Percentiles rank a stretch among this genome's conserved stretches.
Evolutionary conservation across 2,113 vertebrate genomes (phyloP).

Genomic region (Chrysochloris asiatica): DNA sequence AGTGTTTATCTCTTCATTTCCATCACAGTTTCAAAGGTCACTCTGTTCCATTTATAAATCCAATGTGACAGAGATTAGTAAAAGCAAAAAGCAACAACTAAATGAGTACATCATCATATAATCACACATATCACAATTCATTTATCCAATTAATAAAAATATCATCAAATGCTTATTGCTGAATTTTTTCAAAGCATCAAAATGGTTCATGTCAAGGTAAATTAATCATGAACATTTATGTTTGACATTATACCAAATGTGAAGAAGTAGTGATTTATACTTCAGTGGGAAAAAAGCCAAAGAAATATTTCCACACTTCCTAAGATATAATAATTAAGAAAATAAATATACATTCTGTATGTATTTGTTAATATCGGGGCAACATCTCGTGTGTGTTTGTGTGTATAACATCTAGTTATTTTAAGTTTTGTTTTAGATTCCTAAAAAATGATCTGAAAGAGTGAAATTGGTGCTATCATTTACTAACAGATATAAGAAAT

Average conservation of each 20-base stretch:
- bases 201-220: slow-evolving; percentile 83
- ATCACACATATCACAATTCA: slow-evolving; percentile 96
- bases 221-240: slow-evolving; percentile 78
- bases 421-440: no score
- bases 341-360: not conserved
- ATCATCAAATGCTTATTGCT: slow-evolving; percentile 91
- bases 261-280: not conserved
- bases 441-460: not conserved
- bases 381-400: no score
- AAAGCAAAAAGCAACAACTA: slow-evolving; percentile 92
- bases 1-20: slow-evolving; percentile 98
- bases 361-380: not conserved
- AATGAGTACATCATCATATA: slow-evolving; percentile 93
- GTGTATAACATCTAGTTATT: no score
- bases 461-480: not conserved
- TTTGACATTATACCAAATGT: slow-evolving; percentile 37
- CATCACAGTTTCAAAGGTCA: slow-evolving; percentile 97
- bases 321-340: slow-evolving; percentile 37
- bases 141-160: slow-evolving; percentile 97
- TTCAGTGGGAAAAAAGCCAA: not conserved
- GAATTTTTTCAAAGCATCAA: slow-evolving; percentile 87
- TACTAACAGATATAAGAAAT: not conserved
- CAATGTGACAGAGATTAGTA: slow-evolving; percentile 97
- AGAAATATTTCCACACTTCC: not conserved
- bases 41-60: slow-evolving; percentile 95